Base-by-base conservation (phyloP, 2,888 invertebrate genomes). In the Amblyjoppa proteus region DNA sequence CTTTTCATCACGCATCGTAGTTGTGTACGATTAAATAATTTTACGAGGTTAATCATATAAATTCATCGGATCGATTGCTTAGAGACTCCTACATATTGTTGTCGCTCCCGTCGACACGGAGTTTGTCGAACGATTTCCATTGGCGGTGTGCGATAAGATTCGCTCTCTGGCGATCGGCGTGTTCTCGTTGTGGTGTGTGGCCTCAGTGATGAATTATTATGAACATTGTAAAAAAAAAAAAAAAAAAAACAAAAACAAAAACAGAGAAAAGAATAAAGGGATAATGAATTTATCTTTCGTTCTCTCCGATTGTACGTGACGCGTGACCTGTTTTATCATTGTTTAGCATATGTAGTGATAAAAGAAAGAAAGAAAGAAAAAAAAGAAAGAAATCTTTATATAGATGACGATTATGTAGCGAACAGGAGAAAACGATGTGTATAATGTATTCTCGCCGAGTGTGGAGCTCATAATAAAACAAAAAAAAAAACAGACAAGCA, bases 301-400 rank as follows among this genome's bases (percentile, higher is more conserved):
- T 69, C 41, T 53, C 51, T 28, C 38, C 66, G 56, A 25, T 74
- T 77, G 20, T 83, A 69, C 41, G 77, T 81, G 81, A 51, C 49
- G 73, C 73, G 83, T 70, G 69, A 73, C 28, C 61, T 73, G 83
- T 81, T 86, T 83, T 81, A 84, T 81, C 83, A 78, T 77, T 84
- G 78, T 86, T 70, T 73, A 81, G 81, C 81, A 64, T 20, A 74
- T 64, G 53, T 77, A 83, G 61, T 51, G 51, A 58, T 61, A 58
- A 74, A 76, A 41, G 6, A 28, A 69, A 58, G 58, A 75, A 25
- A 1, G 28, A 79, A 64, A 28, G 16, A 61, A 38, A 73, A 31
- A 68, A 25, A 64, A 66, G 3, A 25, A 74, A n/a, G 64, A 20
- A 79, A 70, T 84, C 77, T 84, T 81, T 84, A 74, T 78, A 74